Conservation (phyloP, 2,888 invertebrate genomes). For the Calephelis perditalis region DNA sequence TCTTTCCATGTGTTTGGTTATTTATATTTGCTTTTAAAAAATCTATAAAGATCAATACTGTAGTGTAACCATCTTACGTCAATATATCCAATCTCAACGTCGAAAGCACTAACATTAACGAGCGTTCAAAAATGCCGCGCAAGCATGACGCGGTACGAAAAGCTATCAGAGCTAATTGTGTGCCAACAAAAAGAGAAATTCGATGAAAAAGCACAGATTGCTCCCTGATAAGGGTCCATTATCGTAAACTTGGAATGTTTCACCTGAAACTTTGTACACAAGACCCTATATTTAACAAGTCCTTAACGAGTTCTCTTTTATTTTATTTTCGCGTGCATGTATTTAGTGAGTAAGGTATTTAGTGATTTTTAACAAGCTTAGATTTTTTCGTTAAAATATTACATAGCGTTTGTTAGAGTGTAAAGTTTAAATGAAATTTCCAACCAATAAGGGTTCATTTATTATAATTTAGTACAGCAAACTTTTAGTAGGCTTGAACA, state of each 20-base stretch:
- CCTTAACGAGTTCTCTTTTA: slow-evolving; percentile 44
- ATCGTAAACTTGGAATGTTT: slow-evolving; percentile 59
- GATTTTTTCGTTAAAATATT: slow-evolving; percentile 15
- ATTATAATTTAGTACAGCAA: too few relatives aligned
- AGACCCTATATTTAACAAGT: slow-evolving; percentile 45
- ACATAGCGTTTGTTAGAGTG: background rate
- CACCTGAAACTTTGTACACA: slow-evolving; percentile 54
- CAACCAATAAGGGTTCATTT: too few relatives aligned
- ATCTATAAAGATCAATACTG: background rate
- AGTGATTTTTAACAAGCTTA: slow-evolving; percentile 18
- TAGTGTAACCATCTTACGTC: slow-evolving; percentile 1
- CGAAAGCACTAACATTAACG: slow-evolving; percentile 29
- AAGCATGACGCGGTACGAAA: slow-evolving; percentile 64
- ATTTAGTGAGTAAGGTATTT: slow-evolving; percentile 31
- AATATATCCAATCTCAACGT: slow-evolving; percentile 20
- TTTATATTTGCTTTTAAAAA: too few relatives aligned
- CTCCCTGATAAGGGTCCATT: slow-evolving; percentile 60
- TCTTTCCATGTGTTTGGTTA: too few relatives aligned
- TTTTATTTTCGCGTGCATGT: slow-evolving; percentile 57
- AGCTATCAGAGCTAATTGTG: slow-evolving; percentile 72
- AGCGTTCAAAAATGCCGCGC: slow-evolving; percentile 34
- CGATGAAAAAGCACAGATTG: slow-evolving; percentile 55
- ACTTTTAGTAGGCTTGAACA: too few relatives aligned
- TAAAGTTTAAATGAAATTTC: too few relatives aligned
- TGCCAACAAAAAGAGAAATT: slow-evolving; percentile 68